Evolutionary conservation across 2,113 vertebrate species (phyloP).

Genomic region (Ochotona princeps): DNA sequence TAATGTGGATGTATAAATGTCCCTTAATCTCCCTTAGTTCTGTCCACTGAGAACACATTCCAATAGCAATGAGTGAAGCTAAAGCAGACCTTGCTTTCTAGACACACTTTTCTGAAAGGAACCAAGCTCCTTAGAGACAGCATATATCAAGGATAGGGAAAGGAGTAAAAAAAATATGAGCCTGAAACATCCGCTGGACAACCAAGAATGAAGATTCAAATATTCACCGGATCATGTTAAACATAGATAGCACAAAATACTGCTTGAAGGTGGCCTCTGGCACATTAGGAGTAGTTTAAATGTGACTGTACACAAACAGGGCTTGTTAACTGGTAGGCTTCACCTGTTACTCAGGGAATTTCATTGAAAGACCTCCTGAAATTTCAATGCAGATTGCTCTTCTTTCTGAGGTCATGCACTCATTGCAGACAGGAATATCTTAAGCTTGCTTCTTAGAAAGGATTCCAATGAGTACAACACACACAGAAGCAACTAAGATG

Average conservation of each 20-base stretch:
- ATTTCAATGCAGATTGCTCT: background rate
- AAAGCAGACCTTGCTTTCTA: background rate
- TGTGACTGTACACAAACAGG: background rate
- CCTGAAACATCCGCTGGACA: background rate
- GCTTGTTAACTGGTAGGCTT: background rate
- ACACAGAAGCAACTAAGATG: background rate
- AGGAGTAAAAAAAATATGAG: background rate
- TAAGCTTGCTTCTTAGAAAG: conserved; percentile 1
- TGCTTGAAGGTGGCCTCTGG: background rate
- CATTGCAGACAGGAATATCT: background rate
- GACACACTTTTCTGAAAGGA: conserved; percentile 1
- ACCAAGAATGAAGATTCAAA: background rate
- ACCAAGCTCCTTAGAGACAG: conserved; percentile 9
- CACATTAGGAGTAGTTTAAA: background rate
- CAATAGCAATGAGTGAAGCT: background rate
- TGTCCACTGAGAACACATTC: background rate
- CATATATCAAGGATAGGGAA: background rate
- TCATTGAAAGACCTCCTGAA: background rate
- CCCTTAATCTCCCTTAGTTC: background rate
- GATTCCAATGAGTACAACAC: background rate
- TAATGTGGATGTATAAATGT: background rate
- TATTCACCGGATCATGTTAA: background rate
- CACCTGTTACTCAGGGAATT: background rate
- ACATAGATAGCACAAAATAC: background rate
- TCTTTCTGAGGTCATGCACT: background rate